Base-by-base conservation (phyloP, 1,140 invertebrate genomes). In the Contarinia nasturtii region DNA sequence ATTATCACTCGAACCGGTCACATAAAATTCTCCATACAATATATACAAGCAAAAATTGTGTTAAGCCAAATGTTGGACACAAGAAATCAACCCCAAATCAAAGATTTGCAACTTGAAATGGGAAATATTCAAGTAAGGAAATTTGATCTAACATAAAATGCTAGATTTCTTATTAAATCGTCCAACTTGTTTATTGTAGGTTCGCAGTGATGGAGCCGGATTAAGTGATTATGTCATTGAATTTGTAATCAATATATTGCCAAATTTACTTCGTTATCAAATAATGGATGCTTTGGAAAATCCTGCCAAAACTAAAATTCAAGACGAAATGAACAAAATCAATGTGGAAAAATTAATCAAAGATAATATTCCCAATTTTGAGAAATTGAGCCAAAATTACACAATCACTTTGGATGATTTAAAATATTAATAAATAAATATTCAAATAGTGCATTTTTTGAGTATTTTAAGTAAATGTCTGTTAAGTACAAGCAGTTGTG, bases 231-330 rank as follows among this genome's bases (percentile, higher is more conserved):
- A 87, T 58, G 52, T 81, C 4, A 66, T 85, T 40, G 85, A 89
- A 65, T 77, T 82, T 47, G 70, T 66, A 1, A 67, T 87, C 1
- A 89, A 88, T 58, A 67, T 88, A 50, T 51, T 87, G 38, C 84
- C 85, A 2, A 89, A 89, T 69, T 61, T 88, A 41, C 65, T 89
- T 45, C 69, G 85, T 50, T 82, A 84, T 64, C 82, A 86, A 65
- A 85, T 88, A 50, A 80, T 85, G 71, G 80, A 86, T 56, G 82
- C 82, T 3, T 59, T 85, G 8, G 83, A 86, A 63, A 74, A 73
- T 45, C 82, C 82, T 0, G 61, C 86, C 2, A 79, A 72, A 54
- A 71, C 74, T 49, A 72, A 76, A 42, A 67, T 86, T 1, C 72
- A 76, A 49, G 74, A 79, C 51, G 59, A 55, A 47, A 60, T 86